Evolutionary conservation across 2,888 invertebrate genomes (phyloP), one percentile per base, ranked within the genome.

Genomic region (Thymelicus sylvestris): DNA sequence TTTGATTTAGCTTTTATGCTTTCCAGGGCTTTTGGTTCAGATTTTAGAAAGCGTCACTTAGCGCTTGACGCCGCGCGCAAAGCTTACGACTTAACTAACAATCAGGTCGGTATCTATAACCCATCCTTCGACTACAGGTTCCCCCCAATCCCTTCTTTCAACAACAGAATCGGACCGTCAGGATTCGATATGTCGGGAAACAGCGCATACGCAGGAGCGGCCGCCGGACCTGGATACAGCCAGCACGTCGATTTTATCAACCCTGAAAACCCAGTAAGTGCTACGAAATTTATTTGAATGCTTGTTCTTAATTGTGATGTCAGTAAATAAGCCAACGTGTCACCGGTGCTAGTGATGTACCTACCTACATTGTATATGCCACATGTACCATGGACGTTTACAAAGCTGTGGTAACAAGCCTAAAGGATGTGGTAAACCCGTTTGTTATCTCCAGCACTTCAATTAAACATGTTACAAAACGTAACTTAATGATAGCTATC

Each of bases 201-300:
- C 74, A 81, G 82, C 41, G 95, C 96, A 0, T 90, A 85, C 59
- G 95, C 96, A 1, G 86, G 93, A 52, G 95, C 94, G 0, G 87
- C 91, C 0, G 86, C 94, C 62, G 95, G 95, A 38, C 94, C 95
- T 0, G 92, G 88, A 24, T 95, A 90, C 72, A 84, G 86, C 15
- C 93, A 93, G 66, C 96, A 96, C 79, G 86, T 94, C 0, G 96
- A 95, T 38, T 86, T 86, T 7, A 94, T 96, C 44, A 94, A 83
- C 77, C 96, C 96, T 0, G 86, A 87, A 74, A 96, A 96, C 86
- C 93, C 95, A 63, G 96, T 96, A 89, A 91, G 91, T 79, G 47
- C 38, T 15, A 55, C 15, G 1, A 19, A 7, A 52, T 52, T 13
- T 48, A 52, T 19, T 52, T 48, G 48, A n/a, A 10, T 12, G 12